Evolutionary conservation across 2,888 invertebrate genomes (phyloP), one percentile per base, ranked within the genome.

Genomic region (Pristionchus exspectatus): DNA sequence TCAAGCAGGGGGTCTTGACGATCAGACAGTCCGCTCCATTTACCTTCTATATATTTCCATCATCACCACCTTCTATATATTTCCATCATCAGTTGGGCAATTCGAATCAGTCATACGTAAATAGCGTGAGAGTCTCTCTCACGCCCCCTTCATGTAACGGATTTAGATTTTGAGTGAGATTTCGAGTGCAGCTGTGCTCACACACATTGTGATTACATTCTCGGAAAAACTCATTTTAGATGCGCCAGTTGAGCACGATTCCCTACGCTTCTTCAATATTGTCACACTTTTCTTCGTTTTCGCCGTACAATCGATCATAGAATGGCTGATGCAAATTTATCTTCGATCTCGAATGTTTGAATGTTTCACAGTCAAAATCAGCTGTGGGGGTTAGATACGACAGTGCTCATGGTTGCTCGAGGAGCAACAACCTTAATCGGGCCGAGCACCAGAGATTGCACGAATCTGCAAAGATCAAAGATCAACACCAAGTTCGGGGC

Each of bases 41-140:
- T 81, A 81, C 9, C 14, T n/a, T n/a, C n/a, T n/a, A 16, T 21
- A 7, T 4, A 0, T 18, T 74, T 12, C 16, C 7, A 3, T 69
- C 69, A 33, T 44, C 27, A 50, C 14, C 27, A 4, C 4, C 38
- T 24, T 54, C n/a, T n/a, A n/a, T n/a, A n/a, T n/a, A n/a, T n/a
- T 12, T 54, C 27, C 81, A 81, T 54, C 18, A 27, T 81, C 10
- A 81, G 50, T 1, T 24, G 16, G 81, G 54, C 2, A 44, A 27
- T 10, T 21, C 50, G 18, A 27, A 54, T 81, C 81, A 81, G 50
- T 24, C n/a, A 27, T 81, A 50, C 27, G 81, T 54, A 10, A 81
- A 81, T 81, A 81, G 2, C 27, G 81, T 81, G n/a, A 27, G 81
- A 27, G n/a, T 81, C n/a, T 81, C 54, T 50, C 81, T 81, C 81